phyloP scores from a whole-genome alignment of 2,888 invertebrate genomes.

The Microctonus hyperodae region DNA sequence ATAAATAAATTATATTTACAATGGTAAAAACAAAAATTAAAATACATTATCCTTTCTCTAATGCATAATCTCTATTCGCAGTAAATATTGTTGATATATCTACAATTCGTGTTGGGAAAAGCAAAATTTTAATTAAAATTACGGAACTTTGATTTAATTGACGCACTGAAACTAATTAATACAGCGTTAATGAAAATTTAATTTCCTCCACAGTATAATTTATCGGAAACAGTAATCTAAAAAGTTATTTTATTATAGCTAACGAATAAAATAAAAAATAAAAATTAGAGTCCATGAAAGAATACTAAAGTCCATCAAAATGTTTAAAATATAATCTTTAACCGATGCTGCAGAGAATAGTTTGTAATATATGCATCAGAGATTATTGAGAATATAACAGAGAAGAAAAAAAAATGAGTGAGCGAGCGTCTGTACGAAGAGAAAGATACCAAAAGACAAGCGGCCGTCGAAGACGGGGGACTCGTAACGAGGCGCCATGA shows the following conservation, averaged over 20 bases:
- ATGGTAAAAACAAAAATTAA: too few species aligned
- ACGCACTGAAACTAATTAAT: conserved; percentile 35
- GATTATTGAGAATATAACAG: not conserved
- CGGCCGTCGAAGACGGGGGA: conserved; percentile 46
- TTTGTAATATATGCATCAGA: conserved; percentile 3
- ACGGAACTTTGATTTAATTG: conserved; percentile 22
- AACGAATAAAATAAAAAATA: conserved; percentile 28
- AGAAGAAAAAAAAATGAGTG: conserved; percentile 21
- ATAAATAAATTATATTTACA: too few species aligned
- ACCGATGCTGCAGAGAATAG: not conserved
- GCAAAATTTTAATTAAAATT: conserved; percentile 28
- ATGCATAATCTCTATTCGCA: not conserved
- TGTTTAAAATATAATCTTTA: not conserved
- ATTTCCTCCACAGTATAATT: conserved; percentile 44
- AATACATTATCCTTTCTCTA: too few species aligned
- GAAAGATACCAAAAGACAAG: conserved; percentile 39
- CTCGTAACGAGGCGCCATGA: conserved; percentile 55
- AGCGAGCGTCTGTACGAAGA: conserved; percentile 39
- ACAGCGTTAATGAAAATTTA: conserved; percentile 39
- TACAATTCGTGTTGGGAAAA: conserved; percentile 20
- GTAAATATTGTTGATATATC: conserved; percentile 20
- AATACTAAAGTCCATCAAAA: conserved; percentile 42
- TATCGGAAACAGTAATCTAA: conserved; percentile 49
- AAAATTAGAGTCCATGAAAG: conserved; percentile 38
- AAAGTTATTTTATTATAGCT: too few species aligned